Evolutionary conservation across 2,888 invertebrate genomes (phyloP).

Genomic region (Cremastinae sp.): DNA sequence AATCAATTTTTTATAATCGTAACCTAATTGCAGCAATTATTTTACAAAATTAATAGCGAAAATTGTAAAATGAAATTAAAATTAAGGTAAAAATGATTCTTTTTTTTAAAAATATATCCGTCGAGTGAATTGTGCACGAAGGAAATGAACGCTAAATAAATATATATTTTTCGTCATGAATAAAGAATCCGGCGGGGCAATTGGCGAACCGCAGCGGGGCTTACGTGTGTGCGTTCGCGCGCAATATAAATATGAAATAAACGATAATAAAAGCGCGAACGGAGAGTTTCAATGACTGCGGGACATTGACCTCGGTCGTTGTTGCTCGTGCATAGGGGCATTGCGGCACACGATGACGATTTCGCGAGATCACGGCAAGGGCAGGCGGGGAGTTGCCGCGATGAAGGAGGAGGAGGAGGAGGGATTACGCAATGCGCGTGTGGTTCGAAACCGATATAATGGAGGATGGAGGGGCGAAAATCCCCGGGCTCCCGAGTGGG

Average conservation of each 20-base stretch:
- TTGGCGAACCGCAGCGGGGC: too few species aligned
- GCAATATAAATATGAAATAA: constrained; percentile 1
- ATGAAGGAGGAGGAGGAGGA: constrained; percentile 3
- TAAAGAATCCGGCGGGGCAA: too few species aligned
- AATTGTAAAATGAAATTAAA: too few species aligned
- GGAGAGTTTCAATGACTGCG: constrained; percentile 43
- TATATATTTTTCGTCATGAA: too few species aligned
- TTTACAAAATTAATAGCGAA: too few species aligned
- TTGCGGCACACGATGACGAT: constrained; percentile 46
- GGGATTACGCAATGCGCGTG: constrained; percentile 54
- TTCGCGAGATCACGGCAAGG: constrained; percentile 19
- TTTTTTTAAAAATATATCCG: too few species aligned
- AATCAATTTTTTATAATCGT: too few species aligned
- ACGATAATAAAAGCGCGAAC: constrained; percentile 33
- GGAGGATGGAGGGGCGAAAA: not conserved
- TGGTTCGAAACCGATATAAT: constrained; percentile 17
- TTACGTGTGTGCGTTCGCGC: not conserved
- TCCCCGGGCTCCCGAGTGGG: not conserved
- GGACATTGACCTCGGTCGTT: constrained; percentile 45
- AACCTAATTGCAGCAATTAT: too few species aligned
- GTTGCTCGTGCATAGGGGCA: constrained; percentile 51
- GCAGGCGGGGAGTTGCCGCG: not conserved
- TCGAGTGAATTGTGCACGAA: too few species aligned
- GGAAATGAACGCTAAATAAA: too few species aligned
- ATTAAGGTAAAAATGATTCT: too few species aligned